Percentiles rank a stretch among this genome's conserved stretches.
These are phyloP conservation scores for Fregata magnificens DNA, from an alignment of 2,113 vertebrate species.

Conservation along the genomic window DNA sequence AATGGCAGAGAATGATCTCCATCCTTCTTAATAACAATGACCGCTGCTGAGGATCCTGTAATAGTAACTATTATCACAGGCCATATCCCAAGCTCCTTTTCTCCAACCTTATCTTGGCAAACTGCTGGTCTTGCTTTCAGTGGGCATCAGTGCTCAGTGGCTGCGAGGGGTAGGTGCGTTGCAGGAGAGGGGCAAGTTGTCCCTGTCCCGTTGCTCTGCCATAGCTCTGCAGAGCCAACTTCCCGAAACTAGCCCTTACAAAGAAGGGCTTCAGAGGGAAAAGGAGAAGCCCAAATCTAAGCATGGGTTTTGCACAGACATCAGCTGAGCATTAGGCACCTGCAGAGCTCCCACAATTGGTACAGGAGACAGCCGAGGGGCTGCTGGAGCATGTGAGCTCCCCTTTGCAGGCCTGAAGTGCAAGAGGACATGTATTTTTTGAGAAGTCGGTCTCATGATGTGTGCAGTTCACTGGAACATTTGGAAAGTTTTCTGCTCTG, in stretches of 20 bases:
- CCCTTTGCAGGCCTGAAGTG: not conserved
- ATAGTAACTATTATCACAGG: not conserved
- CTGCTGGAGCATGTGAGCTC: not conserved
- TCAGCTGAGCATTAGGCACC: not conserved
- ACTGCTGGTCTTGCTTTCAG: not conserved
- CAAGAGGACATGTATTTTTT: not conserved
- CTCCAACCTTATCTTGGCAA: not conserved
- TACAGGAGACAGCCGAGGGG: not conserved
- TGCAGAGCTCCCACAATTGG: rapidly evolving
- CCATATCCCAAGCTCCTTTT: not conserved
- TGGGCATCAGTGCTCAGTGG: not conserved
- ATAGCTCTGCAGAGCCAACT: not conserved
- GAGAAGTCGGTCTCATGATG: not conserved
- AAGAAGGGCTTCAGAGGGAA: not conserved
- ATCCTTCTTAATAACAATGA: not conserved
- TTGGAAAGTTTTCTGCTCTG: not conserved
- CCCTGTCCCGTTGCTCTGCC: not conserved
- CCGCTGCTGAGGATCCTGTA: not conserved
- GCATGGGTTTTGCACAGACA: not conserved
- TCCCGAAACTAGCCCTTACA: not conserved
- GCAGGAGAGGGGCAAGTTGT: not conserved
- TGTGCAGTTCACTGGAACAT: not conserved
- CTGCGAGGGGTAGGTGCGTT: not conserved
- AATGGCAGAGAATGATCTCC: not conserved
- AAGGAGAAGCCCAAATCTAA: not conserved